phyloP scores from a whole-genome alignment of 30 jellyfish, hydroid and myxozoan genomes.

The Turritopsis rubra region DNA sequence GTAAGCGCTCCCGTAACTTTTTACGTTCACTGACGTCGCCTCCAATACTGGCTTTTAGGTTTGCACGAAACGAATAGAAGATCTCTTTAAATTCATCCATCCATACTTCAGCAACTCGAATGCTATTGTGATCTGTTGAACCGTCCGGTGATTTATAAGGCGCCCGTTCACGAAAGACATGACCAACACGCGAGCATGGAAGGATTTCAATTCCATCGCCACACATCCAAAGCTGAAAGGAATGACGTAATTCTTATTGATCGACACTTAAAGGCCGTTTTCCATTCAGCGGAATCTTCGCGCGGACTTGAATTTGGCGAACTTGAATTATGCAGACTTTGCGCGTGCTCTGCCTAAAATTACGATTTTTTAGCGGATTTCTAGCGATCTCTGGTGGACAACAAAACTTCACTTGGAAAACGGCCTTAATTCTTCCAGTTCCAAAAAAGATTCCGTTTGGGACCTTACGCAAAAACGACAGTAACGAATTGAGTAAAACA shows the following conservation, averaged over 20 bases:
- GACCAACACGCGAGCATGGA: slow-evolving; percentile 99
- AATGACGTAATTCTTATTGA: slow-evolving; percentile 53
- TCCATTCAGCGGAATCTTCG: slow-evolving; percentile 99
- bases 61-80: slow-evolving; percentile 91
- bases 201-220: slow-evolving; percentile 96
- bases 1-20: slow-evolving; percentile 56
- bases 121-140: slow-evolving; percentile 87
- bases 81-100: slow-evolving; percentile 91
- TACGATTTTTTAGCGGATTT: no score
- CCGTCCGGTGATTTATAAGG: slow-evolving; percentile 95
- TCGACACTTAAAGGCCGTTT: slow-evolving; percentile 91
- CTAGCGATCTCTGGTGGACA: no score
- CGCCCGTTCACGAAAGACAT: slow-evolving; percentile 95
- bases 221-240: slow-evolving; percentile 91
- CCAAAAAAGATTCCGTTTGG: no score
- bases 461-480: no score
- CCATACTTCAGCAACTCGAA: slow-evolving; percentile 99
- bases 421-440: no score
- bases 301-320: no score
- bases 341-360: no score
- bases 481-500: no score
- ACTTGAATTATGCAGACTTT: no score
- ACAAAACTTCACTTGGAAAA: no score
- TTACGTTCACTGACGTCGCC: slow-evolving; percentile 90
- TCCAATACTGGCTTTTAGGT: slow-evolving; percentile 72